Percentiles rank a stretch among this genome's conserved stretches.
Conservation (phyloP, 2,113 vertebrate genomes). For the Planiliza haematocheilus region DNA sequence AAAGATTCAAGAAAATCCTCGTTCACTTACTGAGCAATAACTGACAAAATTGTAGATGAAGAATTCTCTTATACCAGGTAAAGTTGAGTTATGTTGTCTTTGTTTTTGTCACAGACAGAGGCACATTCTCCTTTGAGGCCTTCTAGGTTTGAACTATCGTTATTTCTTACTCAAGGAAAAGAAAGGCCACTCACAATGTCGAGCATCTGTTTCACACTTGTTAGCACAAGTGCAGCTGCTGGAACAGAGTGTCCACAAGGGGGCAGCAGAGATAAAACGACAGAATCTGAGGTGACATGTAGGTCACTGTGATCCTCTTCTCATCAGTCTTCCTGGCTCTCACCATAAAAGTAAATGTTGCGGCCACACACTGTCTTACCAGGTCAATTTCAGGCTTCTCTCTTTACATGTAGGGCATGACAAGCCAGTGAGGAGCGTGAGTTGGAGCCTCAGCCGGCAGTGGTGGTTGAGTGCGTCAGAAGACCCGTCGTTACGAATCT, state of each 20-base stretch:
- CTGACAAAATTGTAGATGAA: constrained; percentile 28
- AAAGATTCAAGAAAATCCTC: no score
- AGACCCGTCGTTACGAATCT: constrained; percentile 86
- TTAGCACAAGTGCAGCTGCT: neutral
- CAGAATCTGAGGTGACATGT: constrained; percentile 38
- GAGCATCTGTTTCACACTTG: constrained; percentile 9
- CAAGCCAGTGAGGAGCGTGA: constrained; percentile 84
- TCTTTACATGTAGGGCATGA: constrained; percentile 85
- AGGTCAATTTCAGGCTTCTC: constrained; percentile 19
- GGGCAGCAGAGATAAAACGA: constrained; percentile 74
- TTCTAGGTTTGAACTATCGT: no score
- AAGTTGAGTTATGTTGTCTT: no score
- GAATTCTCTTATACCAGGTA: constrained; percentile 26
- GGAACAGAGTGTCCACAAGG: constrained; percentile 62
- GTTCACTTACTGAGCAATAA: constrained; percentile 39
- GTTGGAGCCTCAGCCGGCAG: constrained; percentile 88
- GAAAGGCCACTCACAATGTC: neutral
- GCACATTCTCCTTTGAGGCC: no score
- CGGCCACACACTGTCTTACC: constrained; percentile 25
- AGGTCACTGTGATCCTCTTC: constrained; percentile 37
- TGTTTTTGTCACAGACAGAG: constrained; percentile 22
- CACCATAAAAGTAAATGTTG: constrained; percentile 63
- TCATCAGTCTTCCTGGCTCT: constrained; percentile 27
- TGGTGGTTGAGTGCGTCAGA: constrained; percentile 87
- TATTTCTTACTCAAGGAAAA: neutral